These are phyloP conservation scores for Latheticus oryzae DNA, from an alignment of 2,888 invertebrate genomes.

Conservation along the genomic window DNA sequence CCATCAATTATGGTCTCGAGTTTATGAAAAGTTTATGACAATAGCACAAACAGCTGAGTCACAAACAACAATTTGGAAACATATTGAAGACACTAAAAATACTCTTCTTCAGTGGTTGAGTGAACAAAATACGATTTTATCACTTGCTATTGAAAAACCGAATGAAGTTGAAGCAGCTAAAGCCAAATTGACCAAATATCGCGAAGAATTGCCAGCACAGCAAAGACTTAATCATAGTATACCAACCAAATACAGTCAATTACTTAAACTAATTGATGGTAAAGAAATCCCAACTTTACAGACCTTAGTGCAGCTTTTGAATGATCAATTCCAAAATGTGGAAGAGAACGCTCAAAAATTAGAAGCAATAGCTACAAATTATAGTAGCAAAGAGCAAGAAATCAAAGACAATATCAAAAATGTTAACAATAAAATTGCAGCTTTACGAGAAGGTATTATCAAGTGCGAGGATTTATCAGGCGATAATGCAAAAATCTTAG, in stretches of 20 bases:
- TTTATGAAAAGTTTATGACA: constrained; percentile 78
- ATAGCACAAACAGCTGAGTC: constrained; percentile 86
- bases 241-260: constrained; percentile 81
- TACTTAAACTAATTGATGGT: constrained; percentile 80
- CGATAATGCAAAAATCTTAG: constrained; percentile 84
- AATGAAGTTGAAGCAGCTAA: constrained; percentile 86
- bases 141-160: constrained; percentile 80
- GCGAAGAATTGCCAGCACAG: constrained; percentile 85
- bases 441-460: constrained; percentile 84
- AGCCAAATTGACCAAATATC: constrained; percentile 83
- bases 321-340: constrained; percentile 82
- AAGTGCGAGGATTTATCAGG: constrained; percentile 92
- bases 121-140: constrained; percentile 82
- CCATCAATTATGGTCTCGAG: constrained; percentile 77
- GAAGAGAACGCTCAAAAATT: constrained; percentile 79
- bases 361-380: constrained; percentile 77
- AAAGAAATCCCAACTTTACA: constrained; percentile 77
- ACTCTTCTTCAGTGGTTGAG: constrained; percentile 87
- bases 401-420: constrained; percentile 79
- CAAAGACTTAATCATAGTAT: constrained; percentile 82
- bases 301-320: constrained; percentile 74
- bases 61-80: constrained; percentile 92
- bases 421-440: constrained; percentile 76
- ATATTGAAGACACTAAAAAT: constrained; percentile 87
- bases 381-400: constrained; percentile 80